Base-by-base conservation (phyloP, 2,797 vertebrate genomes). In the Botia almorhae region DNA sequence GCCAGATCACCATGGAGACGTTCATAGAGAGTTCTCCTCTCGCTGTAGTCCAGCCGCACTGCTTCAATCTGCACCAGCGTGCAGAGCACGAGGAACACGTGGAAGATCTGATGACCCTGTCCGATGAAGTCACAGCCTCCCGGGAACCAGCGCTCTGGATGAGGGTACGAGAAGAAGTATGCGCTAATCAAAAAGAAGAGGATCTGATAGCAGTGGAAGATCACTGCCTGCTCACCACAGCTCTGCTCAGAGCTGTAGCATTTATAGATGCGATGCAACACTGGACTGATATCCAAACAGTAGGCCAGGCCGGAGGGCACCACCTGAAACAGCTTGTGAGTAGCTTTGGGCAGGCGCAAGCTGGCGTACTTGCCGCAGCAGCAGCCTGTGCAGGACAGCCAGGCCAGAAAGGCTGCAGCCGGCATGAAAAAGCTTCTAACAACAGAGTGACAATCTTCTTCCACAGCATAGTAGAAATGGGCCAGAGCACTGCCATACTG, bases 41-140 rank as follows among this genome's bases (percentile, higher is more conserved):
- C 90, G 12, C 90, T 89, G 0, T 96, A 99, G 92, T 99, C 97
- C 80, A 96, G 89, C 2, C 95, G 93, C 90, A 98, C 93, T 0
- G 96, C 97, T 87, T 98, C 96, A 2, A 99, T 91, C 94, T 99
- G 97, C 51, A 92, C 93, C 87, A 99, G 89, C 0, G 97, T 98
- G 92, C 96, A 97, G 60, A 96, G 91, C 50, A 97, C 95, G 89
- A 99, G 91, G 73, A 95, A 95, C 76, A 97, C 91, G 0, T 99
- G 97, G 70, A 99, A 99, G 79, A 98, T 93, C 91, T 99, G 97
- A 88, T 99, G 97, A 87, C 97, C 96, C 90, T 99, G 97, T 64
- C 96, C 97, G 0, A 98, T 92, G 83, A 98, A 93, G 84, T 99
- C 96, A 79, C 97, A 99, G 84, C 84, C 93, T 11, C 96, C 96